Conservation (phyloP, 2,797 vertebrate species). For the Graptemys geographica region DNA sequence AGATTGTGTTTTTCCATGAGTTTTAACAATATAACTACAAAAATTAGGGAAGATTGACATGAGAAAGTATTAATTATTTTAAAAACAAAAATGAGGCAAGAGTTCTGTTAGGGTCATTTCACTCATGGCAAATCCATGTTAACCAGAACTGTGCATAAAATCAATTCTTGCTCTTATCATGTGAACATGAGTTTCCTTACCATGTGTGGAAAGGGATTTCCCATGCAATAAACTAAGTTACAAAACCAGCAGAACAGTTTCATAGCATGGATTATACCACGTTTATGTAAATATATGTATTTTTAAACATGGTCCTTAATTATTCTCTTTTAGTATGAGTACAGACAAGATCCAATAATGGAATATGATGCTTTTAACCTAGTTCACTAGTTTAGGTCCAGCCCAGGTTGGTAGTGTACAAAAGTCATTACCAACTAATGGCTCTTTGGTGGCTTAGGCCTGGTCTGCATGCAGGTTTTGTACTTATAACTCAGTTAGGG, state of each 20-base stretch:
- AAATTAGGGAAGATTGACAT: neutral
- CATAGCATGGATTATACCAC: neutral
- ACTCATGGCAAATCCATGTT: accelerated
- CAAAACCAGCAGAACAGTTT: neutral
- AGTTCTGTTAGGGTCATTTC: neutral
- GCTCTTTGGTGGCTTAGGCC: neutral
- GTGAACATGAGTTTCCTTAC: neutral
- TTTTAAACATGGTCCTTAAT: neutral
- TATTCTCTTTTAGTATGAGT: neutral
- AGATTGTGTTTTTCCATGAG: conserved; percentile 1
- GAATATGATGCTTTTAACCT: neutral
- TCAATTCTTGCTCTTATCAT: neutral
- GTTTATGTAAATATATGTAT: neutral
- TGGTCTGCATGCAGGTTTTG: neutral
- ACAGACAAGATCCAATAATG: neutral
- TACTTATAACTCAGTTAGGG: too few species aligned
- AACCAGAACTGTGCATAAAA: neutral
- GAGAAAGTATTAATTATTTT: conserved; percentile 20
- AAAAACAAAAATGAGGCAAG: conserved; percentile 31
- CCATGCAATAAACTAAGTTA: neutral
- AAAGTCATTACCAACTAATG: neutral
- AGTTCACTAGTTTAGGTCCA: neutral
- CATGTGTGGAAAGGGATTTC: neutral
- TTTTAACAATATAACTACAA: conserved; percentile 40
- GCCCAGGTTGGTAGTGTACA: accelerated